These are phyloP conservation scores for Deilephila porcellus DNA, from an alignment of 2,888 invertebrate genomes.

Conservation along the genomic window DNA sequence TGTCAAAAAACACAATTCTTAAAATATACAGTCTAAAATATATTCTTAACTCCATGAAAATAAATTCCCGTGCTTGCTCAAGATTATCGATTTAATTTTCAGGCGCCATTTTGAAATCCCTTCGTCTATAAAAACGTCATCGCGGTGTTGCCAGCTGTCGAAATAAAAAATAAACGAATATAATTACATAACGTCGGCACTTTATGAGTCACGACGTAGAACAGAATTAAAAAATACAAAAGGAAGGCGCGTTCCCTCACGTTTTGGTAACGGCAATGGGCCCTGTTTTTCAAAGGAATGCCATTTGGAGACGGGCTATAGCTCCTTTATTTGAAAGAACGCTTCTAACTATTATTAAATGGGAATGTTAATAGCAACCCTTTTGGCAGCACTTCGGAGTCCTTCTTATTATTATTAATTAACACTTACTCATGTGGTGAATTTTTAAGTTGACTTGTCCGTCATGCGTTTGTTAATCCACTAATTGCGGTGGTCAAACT, in stretches of 20 bases:
- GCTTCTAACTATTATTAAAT: neutral
- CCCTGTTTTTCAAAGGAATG: conserved; percentile 34
- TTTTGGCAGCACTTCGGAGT: conserved; percentile 7
- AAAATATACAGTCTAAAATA: neutral
- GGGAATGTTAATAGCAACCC: conserved; percentile 4
- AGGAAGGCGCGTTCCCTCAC: conserved; percentile 76
- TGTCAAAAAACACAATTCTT: no score
- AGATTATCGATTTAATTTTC: conserved; percentile 10
- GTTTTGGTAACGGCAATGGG: conserved; percentile 46
- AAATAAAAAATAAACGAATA: conserved; percentile 50
- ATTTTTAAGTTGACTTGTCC: no score
- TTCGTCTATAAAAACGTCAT: conserved; percentile 3
- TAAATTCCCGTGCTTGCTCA: neutral
- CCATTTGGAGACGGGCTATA: conserved; percentile 27
- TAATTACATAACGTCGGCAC: conserved; percentile 69
- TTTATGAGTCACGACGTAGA: conserved; percentile 66
- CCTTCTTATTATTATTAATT: no score
- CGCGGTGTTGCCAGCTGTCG: conserved; percentile 36
- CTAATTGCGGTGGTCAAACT: no score
- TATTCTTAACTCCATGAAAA: neutral
- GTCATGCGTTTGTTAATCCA: no score
- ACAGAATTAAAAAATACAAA: conserved; percentile 47
- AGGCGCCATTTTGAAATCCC: conserved; percentile 7
- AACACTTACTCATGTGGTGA: no score
- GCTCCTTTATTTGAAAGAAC: conserved; percentile 37